Conservation (phyloP, 2,797 vertebrate species). For the Sebastes kiyomatsui region DNA sequence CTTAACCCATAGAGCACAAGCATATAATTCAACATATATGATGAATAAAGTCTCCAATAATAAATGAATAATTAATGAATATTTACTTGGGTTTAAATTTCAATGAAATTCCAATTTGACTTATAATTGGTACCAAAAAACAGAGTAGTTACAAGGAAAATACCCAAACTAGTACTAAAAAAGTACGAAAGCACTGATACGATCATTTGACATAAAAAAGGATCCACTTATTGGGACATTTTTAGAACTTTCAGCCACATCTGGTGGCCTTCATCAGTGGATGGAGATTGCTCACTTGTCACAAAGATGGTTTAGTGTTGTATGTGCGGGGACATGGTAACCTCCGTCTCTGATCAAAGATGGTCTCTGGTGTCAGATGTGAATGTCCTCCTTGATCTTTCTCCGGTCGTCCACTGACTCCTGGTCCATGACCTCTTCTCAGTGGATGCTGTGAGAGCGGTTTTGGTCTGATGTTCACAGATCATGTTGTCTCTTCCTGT, state of each 20-base stretch:
- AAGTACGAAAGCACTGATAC: neutral
- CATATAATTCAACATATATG: neutral
- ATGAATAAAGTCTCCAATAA: neutral
- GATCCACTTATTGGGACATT: neutral
- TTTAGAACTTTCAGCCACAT: neutral
- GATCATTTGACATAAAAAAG: neutral
- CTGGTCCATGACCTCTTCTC: too few relatives aligned
- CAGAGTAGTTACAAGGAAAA: neutral
- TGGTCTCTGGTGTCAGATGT: too few relatives aligned
- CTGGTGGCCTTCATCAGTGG: neutral
- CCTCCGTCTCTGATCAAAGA: neutral
- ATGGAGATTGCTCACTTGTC: neutral
- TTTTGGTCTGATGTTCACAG: neutral
- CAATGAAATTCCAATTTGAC: neutral
- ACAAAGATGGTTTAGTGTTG: neutral
- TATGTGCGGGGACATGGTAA: neutral
- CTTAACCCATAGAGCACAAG: neutral
- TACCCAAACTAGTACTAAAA: neutral
- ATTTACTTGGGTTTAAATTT: conserved; percentile 3
- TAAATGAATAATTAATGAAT: neutral
- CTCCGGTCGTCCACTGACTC: too few relatives aligned
- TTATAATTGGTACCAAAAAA: neutral
- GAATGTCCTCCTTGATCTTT: too few relatives aligned
- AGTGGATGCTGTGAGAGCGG: neutral
- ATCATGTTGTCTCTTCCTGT: neutral